Conservation (phyloP, 1,140 invertebrate genomes). For the Ostrea denselamellosa region DNA sequence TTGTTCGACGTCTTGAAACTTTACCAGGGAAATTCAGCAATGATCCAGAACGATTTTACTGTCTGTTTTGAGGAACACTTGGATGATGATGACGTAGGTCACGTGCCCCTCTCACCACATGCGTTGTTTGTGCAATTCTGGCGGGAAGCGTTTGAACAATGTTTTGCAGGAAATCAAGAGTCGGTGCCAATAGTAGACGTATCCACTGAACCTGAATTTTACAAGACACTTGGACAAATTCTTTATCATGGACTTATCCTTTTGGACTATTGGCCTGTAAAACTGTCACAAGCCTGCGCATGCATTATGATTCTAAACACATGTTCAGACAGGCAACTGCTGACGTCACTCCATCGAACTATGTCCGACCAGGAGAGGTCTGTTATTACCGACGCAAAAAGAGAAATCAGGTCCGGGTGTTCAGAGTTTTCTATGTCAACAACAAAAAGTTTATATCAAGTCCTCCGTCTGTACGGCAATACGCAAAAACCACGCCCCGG, state of each 20-base stretch:
- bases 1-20: constrained; percentile 27
- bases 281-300: constrained; percentile 52
- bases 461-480: constrained; percentile 46
- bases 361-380: constrained; percentile 46
- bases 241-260: constrained; percentile 54
- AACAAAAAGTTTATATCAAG: constrained; percentile 44
- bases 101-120: neutral
- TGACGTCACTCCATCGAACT: constrained; percentile 50
- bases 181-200: constrained; percentile 41
- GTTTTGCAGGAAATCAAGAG: constrained; percentile 45
- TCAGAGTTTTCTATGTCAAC: neutral
- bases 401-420: constrained; percentile 45
- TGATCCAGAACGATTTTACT: constrained; percentile 11
- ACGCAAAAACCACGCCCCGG: constrained; percentile 38
- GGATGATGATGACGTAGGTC: neutral
- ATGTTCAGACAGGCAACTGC: constrained; percentile 50
- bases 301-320: constrained; percentile 45
- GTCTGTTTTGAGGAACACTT: constrained; percentile 26
- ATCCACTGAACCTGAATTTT: constrained; percentile 47
- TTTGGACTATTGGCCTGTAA: constrained; percentile 53
- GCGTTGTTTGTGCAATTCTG: constrained; percentile 44
- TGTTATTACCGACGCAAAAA: constrained; percentile 42
- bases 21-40: neutral
- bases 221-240: constrained; percentile 40
- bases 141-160: constrained; percentile 5